Conservation (phyloP, 2,797 vertebrate genomes). For the Phataginus tricuspis region DNA sequence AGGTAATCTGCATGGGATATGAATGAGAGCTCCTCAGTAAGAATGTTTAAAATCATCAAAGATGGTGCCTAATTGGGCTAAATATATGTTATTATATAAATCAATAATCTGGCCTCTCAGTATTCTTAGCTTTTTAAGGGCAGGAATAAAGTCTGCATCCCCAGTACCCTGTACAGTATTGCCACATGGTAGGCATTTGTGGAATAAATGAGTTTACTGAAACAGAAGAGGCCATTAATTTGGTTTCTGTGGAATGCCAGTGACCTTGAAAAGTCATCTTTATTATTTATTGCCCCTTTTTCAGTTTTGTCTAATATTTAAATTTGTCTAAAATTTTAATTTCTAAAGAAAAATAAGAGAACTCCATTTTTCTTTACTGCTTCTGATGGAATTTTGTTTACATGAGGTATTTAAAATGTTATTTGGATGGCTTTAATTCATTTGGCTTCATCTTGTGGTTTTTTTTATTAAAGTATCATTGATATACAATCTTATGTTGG, state of each 20-base stretch:
- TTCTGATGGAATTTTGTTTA: slow-evolving; percentile 27
- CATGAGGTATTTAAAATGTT: neutral
- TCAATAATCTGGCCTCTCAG: neutral
- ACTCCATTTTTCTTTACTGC: slow-evolving; percentile 12
- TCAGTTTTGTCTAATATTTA: neutral
- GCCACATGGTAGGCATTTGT: neutral
- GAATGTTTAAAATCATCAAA: neutral
- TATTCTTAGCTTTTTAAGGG: neutral
- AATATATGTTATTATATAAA: neutral
- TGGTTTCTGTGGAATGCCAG: slow-evolving; percentile 35
- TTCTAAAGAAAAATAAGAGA: neutral
- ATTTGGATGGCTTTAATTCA: too few species aligned
- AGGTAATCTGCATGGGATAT: neutral
- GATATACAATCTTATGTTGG: too few species aligned
- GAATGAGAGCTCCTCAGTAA: neutral
- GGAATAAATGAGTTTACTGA: slow-evolving; percentile 35
- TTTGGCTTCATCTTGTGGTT: too few species aligned
- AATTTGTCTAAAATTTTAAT: slow-evolving; percentile 30
- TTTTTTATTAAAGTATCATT: too few species aligned
- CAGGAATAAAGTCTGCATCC: neutral
- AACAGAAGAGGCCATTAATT: neutral
- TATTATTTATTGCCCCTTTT: slow-evolving; percentile 8
- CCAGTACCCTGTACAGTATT: neutral
- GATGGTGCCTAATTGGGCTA: neutral
- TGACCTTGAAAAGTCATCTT: neutral